Base-by-base conservation (phyloP, 2,888 invertebrate genomes). In the Hyposoter dolosus region DNA sequence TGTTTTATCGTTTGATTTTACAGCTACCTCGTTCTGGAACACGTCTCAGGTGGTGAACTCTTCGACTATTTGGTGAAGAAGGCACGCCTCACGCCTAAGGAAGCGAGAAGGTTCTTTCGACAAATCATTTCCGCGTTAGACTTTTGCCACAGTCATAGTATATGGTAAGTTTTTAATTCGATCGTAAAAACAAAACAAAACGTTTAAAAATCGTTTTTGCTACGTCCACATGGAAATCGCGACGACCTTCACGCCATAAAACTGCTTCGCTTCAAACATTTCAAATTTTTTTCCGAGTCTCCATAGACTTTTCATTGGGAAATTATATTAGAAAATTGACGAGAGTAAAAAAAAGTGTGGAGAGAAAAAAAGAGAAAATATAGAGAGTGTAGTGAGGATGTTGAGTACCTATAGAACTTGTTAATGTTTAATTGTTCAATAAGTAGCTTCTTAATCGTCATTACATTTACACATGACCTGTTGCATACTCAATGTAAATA, bases 51-150 rank as follows among this genome's bases (percentile, higher is more conserved):
- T 0, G 99, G 99, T 0, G 99, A 99, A 94, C 95, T 99, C 71
- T 99, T 99, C 95, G 99, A 99, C 95, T 99, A 99, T 95, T 95
- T 99, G 90, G 99, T 99, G 84, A 99, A 99, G 95, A 99, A 99
- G 94, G 99, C 99, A 66, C 96, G 99, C 76, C 96, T 99, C 71
- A 99, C 99, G 85, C 99, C 99, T 0, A 99, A 99, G 94, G 99
- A 99, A 95, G 99, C 99, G 3, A 95, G 99, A 85, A 95, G 98
- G 91, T 99, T 99, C 96, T 99, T 99, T 95, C 95, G 99, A 93
- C 99, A 99, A 96, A 99, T 99, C 91, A 99, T 99, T 93, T 99
- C 99, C 15, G 99, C 99, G 12, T 95, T 99, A 92, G 99, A 99
- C 94, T 99, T 99, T 95, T 99, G 99, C 94, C 99, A 99, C 94